Evolutionary conservation across 2,888 invertebrate genomes (phyloP), one percentile per base, ranked within the genome.

Genomic region (Sphaeridia pumilis): DNA sequence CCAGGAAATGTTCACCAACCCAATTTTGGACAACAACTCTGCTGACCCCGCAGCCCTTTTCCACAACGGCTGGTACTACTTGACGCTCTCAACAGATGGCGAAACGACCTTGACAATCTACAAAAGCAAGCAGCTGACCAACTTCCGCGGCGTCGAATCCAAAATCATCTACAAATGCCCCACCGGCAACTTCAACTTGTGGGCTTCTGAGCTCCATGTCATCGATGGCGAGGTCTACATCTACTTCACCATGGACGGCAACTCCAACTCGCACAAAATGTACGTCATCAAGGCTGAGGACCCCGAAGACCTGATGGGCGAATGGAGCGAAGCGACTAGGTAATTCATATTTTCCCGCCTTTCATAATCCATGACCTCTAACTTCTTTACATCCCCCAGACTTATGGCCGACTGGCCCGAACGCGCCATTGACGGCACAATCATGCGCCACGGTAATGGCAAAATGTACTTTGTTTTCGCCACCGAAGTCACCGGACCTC

Each of bases 261-360:
- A 63, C 54, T 55, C 54, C 4, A 58, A 58, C 26, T 42, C 44
- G 42, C 63, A 63, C 36, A 46, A 59, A 28, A 61, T 63, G 59
- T 63, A 63, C 35, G 63, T 61, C 7, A 60, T 56, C 20, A 49
- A 56, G 20, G 57, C 58, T 14, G 25, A 55, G 5, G 55, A 63
- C 36, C 55, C 61, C 10, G 54, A 45, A 20, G 55, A 61, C 20
- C 55, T 61, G 0, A 45, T 60, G 55, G 61, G 61, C 44, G 53
- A 22, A 10, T 63, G 54, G 46, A 54, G 57, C 2, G 46, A 35
- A 5, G 54, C 58, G 2, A 58, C 54, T 31, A 56, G 58, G 63
- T 63, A 44, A 31, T 4, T 27, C 2, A 3, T 27, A 20, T 22
- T 38, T 1, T 27, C 14, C 1, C 10, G 14, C 3, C 7, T n/a